Conservation (phyloP, 2,888 invertebrate species). For the Acanthosoma haemorrhoidale region DNA sequence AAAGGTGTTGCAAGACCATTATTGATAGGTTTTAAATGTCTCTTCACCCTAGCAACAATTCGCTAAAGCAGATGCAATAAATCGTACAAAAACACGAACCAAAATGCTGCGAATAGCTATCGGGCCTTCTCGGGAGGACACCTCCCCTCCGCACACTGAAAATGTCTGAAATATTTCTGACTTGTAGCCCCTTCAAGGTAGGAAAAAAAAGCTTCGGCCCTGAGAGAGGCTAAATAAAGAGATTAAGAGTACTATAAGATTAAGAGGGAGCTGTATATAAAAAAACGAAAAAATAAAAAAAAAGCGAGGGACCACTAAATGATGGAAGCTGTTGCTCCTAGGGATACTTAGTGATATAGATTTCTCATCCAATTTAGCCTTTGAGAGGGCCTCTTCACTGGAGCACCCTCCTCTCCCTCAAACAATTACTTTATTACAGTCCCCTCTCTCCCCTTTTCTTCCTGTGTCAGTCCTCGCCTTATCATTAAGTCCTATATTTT, state of each 20-base stretch:
- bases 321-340: constrained; percentile 19
- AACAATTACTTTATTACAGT: constrained; percentile 32
- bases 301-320: background rate
- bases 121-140: too few relatives aligned
- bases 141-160: too few relatives aligned
- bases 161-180: background rate
- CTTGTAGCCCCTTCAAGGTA: background rate
- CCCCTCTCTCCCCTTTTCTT: background rate
- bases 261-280: background rate
- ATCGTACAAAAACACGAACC: too few relatives aligned
- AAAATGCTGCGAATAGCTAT: too few relatives aligned
- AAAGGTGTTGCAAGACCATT: too few relatives aligned
- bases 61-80: too few relatives aligned
- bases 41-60: too few relatives aligned
- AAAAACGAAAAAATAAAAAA: background rate
- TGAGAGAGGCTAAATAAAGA: background rate
- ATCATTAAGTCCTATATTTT: too few relatives aligned
- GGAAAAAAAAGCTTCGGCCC: background rate
- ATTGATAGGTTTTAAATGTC: too few relatives aligned
- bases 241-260: too few relatives aligned
- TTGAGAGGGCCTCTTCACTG: constrained; percentile 3
- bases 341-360: constrained; percentile 28
- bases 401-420: background rate
- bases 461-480: background rate
- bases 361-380: constrained; percentile 32